Evolutionary conservation across 2,797 vertebrate genomes (phyloP), one percentile per base, ranked within the genome.

Genomic region (Cyclura pinguis): DNA sequence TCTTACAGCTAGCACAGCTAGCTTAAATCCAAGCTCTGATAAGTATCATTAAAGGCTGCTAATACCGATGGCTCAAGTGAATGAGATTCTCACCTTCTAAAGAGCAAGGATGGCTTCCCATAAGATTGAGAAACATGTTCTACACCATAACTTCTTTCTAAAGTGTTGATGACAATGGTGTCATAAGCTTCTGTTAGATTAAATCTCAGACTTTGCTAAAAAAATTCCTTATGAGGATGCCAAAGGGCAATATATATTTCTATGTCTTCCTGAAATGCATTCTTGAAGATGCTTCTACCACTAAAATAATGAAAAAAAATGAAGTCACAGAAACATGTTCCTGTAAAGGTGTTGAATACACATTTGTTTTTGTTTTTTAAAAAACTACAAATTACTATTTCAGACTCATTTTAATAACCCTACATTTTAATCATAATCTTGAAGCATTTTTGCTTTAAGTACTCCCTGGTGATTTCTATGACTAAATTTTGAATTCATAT

Each of bases 401-500:
- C 24, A 80, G 47, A 5, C 9, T 74, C 1, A 47, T 57, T 77
- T 35, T 1, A 35, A 72, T n/a, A 85, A 8, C 12, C 12, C 52
- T n/a, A 86, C 38, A 72, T 22, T 22, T 6, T 52, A 18, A 4
- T 38, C 29, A 35, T 52, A 67, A 16, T 52, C 1, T 73, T 42
- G 80, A 59, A 35, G 29, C 42, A 55, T 73, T 67, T 88, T 18
- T 90, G 9, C 89, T 85, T 85, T 80, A 0, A 69, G 64, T 83
- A 20, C 86, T 87, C 76, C 22, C 12, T 52, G 12, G 9, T 0
- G 29, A 74, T 47, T 0, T 85, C 24, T 76, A 22, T 22, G n/a
- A 20, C 82, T 67, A 55, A 0, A 77, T 80, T 90, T 12, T 85
- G 69, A 42, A 80, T 90, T 90, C 84, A 80, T 85, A 80, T 47